Base-by-base conservation (phyloP, 92 coral and sea anemone genomes). In the Bergia sp. region DNA sequence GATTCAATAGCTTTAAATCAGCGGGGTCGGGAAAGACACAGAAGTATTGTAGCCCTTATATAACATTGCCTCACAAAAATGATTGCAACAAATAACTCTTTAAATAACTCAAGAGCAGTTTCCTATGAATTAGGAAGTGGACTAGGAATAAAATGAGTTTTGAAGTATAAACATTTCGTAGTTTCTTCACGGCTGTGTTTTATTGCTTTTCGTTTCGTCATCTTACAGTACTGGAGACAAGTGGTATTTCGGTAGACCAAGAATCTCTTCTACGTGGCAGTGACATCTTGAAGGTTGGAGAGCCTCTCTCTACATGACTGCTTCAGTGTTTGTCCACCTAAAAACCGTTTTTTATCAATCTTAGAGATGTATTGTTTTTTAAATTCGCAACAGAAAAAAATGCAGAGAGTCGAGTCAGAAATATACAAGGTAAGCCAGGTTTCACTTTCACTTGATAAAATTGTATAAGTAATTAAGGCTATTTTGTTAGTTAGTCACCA, bases 201-300 rank as follows among this genome's bases (percentile, higher is more conserved):
- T 77, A 4, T 16, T 45, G 2, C 6, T 43, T n/a, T 77, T 43
- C 29, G 47, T 43, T 77, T 71, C 3, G 11, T 89, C 16, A 73
- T 74, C 53, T 29, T 76, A 2, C 73, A 96, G 99, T 92, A 10
- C 91, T 96, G 96, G 99, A 96, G 80, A 86, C 87, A 1, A 86
- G 91, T 75, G 99, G 96, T 49, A 92, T 96, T 49, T 85, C 86
- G 16, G 86, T 96, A 37, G 93, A 96, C 79, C 76, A 90, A 38
- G 90, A 92, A 66, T 89, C 89, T 72, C 91, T 96, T 41, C 80
- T 96, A n/a, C 82, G 91, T 7, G 92, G 96, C 80, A 94, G 98
- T 82, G 88, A 91, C 57, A 91, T 91, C 67, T 95, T 96, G n/a
- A 92, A 96, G 98, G 99, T 96, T 88, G 36, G 67, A 49, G 7